Percentiles rank a stretch among this genome's conserved stretches.
These are phyloP conservation scores for Dasypus novemcinctus DNA, from an alignment of 2,113 vertebrate species.

Conservation along the genomic window DNA sequence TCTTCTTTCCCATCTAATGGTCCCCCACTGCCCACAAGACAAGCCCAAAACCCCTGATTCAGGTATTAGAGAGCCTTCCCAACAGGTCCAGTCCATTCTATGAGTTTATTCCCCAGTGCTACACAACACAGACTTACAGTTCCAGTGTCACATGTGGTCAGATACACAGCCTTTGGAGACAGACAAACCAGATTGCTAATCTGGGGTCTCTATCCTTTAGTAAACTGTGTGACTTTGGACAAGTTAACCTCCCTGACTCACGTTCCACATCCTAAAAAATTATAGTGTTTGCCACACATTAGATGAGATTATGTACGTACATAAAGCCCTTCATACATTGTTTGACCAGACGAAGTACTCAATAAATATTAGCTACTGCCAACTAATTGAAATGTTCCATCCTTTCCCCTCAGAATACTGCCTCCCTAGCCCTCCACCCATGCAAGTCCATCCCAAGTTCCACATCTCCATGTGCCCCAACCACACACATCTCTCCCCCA, in stretches of 20 bases:
- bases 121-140: background rate
- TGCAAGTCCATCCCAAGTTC: background rate
- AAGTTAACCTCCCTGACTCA: background rate
- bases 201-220: background rate
- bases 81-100: background rate
- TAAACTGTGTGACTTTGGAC: background rate
- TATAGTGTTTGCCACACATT: background rate
- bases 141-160: background rate
- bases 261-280: slow-evolving; percentile 2
- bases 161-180: background rate
- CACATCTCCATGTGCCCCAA: background rate
- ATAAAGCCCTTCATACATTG: background rate
- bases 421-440: background rate
- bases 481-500: background rate
- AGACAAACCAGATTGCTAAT: background rate
- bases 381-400: background rate
- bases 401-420: background rate
- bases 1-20: background rate
- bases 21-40: background rate
- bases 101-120: background rate
- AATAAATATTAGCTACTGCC: background rate
- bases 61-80: background rate
- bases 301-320: background rate
- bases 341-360: background rate
- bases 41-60: background rate